phyloP scores from a whole-genome alignment of 2,888 invertebrate species.

The Cephus runcator region DNA sequence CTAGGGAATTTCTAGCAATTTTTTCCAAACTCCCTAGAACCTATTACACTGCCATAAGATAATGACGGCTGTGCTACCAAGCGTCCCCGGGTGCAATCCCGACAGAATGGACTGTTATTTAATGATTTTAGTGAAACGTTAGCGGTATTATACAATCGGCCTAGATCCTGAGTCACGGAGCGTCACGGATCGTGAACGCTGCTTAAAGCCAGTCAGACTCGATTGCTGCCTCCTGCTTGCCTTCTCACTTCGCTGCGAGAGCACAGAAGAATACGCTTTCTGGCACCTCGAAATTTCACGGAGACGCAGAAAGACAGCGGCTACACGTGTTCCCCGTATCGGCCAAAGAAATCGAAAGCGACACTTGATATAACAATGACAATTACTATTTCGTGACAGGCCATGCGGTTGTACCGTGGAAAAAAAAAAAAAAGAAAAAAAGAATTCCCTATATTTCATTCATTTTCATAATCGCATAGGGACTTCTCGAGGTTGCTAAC shows the following conservation, averaged over 20 bases:
- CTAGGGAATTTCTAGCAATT: too few species aligned
- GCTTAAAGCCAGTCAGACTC: conserved; percentile 17
- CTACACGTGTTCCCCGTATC: not conserved
- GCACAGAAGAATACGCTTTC: not conserved
- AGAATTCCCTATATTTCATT: not conserved
- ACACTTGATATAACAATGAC: not conserved
- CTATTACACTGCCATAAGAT: not conserved
- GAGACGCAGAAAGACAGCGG: not conserved
- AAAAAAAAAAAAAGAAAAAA: not conserved
- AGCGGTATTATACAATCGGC: conserved; percentile 64
- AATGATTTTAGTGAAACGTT: conserved; percentile 65
- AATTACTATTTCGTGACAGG: not conserved
- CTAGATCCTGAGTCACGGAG: conserved; percentile 65
- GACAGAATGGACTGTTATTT: conserved; percentile 61
- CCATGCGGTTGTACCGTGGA: accelerated
- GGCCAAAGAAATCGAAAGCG: not conserved
- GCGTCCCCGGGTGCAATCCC: conserved; percentile 24
- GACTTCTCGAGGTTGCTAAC: not conserved
- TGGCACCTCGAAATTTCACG: not conserved
- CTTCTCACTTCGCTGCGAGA: not conserved
- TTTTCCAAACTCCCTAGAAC: not conserved
- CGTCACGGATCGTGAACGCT: conserved; percentile 63
- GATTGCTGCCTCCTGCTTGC: not conserved
- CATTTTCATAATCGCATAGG: not conserved
- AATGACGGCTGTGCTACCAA: not conserved